These are phyloP conservation scores for Archips xylosteana DNA, from an alignment of 2,888 invertebrate species.

Conservation along the genomic window DNA sequence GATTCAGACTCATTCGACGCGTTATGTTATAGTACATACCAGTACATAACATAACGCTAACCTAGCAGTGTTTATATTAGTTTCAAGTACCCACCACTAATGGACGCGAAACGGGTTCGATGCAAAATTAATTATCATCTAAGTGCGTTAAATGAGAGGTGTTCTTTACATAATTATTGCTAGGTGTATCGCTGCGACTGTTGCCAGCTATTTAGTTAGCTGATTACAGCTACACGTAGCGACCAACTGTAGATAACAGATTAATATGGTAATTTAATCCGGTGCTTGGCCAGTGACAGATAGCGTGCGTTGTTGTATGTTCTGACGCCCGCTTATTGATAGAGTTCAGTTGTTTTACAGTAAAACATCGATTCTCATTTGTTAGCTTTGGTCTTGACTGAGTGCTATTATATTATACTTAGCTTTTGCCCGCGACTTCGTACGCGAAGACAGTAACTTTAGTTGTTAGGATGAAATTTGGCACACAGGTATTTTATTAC, in stretches of 20 bases:
- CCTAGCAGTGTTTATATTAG: constrained; percentile 5
- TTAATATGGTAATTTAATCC: constrained; percentile 42
- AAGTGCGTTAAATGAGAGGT: constrained; percentile 5
- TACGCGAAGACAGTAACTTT: no score
- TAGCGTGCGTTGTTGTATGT: constrained; percentile 27
- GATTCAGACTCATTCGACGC: not conserved
- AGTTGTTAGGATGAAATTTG: no score
- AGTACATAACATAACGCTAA: not conserved
- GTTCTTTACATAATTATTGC: constrained; percentile 16
- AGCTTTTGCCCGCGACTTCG: no score
- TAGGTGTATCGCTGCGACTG: constrained; percentile 11
- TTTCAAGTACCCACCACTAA: constrained; percentile 12
- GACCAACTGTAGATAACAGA: constrained; percentile 31
- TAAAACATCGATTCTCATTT: not conserved
- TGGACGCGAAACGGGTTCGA: constrained; percentile 6
- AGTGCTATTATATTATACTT: no score
- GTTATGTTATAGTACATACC: not conserved
- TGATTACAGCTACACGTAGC: constrained; percentile 39
- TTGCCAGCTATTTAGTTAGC: constrained; percentile 36
- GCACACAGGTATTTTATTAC: no score
- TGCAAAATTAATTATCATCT: constrained; percentile 10
- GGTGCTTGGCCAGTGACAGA: constrained; percentile 37
- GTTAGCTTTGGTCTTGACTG: not conserved
- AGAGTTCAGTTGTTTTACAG: constrained; percentile 17
- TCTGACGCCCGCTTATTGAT: constrained; percentile 31